Base-by-base conservation (phyloP, 2,888 invertebrate species). In the Linhomoeus sp. region DNA sequence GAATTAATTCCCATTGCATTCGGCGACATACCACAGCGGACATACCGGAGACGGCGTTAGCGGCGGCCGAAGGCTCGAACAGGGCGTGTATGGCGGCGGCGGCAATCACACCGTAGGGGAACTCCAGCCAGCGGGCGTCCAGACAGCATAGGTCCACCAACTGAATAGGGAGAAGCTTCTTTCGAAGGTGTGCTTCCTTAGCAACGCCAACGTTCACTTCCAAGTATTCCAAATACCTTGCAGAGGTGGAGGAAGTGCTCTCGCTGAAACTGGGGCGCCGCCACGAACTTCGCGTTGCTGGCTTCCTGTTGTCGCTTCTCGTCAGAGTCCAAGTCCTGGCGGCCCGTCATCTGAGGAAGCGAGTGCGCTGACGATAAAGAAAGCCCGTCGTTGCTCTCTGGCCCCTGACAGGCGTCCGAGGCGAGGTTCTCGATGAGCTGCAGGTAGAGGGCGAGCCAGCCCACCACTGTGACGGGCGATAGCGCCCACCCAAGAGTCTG, bases 401-500 rank as follows among this genome's bases (percentile, higher is more conserved):
- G n/a, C n/a, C n/a, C n/a, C n/a, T n/a, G n/a, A n/a, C n/a, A n/a
- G n/a, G n/a, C n/a, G n/a, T n/a, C n/a, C n/a, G n/a, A n/a, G 20
- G 38, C 5, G n/a, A 19, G 29, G 5, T 58, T 39, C 20, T 26
- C 38, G 43, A 60, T 51, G 37, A 92, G 70, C 70, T 97, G 94
- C 76, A 94, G 79, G 70, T 83, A 94, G 23, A 88, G 74, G 58
- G 81, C 84, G 26, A 94, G 69, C 94, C 94, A 97, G 55, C 80
- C 79, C 64, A 83, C 81, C 22, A 80, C 76, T 0, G 94, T 94
- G 55, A 90, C 77, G 0, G 90, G 84, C 23, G 80, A 80, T 45
- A 92, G 76, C 61, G 79, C 80, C 94, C 94, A 97, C 25, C 80
- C 77, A 47, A 78, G 61, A 3, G 66, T 64, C 69, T 73, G 65